Percentiles rank a stretch among this genome's conserved stretches.
These are phyloP conservation scores for Zaprionus vittiger DNA, from an alignment of 1,140 invertebrate genomes.

Conservation along the genomic window DNA sequence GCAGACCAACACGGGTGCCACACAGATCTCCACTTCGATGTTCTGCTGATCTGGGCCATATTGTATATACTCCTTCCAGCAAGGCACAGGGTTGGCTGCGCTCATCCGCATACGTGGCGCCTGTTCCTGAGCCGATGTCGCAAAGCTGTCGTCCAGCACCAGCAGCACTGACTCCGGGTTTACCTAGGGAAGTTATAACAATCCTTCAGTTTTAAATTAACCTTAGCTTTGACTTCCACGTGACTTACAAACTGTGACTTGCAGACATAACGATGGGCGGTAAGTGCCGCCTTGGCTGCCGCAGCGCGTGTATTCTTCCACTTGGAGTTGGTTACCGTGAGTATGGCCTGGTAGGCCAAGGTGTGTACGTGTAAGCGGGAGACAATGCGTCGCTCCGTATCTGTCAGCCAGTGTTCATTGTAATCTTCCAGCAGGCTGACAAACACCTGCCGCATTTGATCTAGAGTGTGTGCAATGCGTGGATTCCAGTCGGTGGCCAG, in stretches of 20 bases:
- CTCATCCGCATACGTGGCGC: conserved; percentile 87
- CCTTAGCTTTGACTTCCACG: neutral
- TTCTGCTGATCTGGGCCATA: conserved; percentile 72
- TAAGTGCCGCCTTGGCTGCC: conserved; percentile 93
- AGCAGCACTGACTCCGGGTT: conserved; percentile 89
- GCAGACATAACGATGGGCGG: conserved; percentile 94
- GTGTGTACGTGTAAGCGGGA: conserved; percentile 94
- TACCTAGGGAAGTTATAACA: conserved; percentile 85
- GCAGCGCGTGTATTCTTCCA: conserved; percentile 93
- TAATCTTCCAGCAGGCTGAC: conserved; percentile 84
- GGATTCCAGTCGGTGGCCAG: conserved; percentile 92
- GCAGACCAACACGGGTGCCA: conserved; percentile 94
- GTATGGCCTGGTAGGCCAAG: conserved; percentile 93
- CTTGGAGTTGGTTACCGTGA: conserved; percentile 87
- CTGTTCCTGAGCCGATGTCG: conserved; percentile 86
- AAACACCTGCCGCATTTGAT: conserved; percentile 93
- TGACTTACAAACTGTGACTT: conserved; percentile 87
- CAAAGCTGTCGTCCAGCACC: conserved; percentile 94
- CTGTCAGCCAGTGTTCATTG: conserved; percentile 27
- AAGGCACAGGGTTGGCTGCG: conserved; percentile 91
- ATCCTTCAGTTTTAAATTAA: neutral
- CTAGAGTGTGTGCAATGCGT: conserved; percentile 91
- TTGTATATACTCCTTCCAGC: conserved; percentile 90
- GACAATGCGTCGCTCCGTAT: conserved; percentile 85
- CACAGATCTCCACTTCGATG: conserved; percentile 89